Base-by-base conservation (phyloP, 2,888 invertebrate species). In the Tenthredo notha region DNA sequence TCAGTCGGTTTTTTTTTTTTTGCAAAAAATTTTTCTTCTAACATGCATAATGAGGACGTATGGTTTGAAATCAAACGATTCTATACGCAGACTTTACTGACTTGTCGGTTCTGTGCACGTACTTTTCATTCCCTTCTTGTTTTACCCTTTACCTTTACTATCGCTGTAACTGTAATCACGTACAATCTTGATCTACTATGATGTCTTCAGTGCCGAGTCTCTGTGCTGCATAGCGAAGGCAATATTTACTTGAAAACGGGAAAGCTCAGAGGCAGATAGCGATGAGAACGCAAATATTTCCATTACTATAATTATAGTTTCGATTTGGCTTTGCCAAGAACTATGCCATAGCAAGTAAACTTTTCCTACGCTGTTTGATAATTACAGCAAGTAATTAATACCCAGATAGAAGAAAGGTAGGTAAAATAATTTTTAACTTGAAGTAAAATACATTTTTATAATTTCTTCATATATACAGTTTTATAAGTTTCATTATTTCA, bases 281-380 rank as follows among this genome's bases (percentile, higher is more conserved):
- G 50, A 12, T 29, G 70, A 83, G 33, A 83, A 47, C 25, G 82
- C 65, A 83, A 83, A 83, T 70, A 83, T 83, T 83, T 70, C 70
- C 83, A 83, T 83, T 83, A 67, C 83, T 43, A 50, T 83, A 83
- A 83, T 83, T 83, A 83, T 70, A 67, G 83, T 65, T 83, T 83
- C 83, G 47, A 83, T 70, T 83, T 70, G 47, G 67, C 25, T 83
- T 43, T 83, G 33, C 82, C 82, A 40, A 25, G 40, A 40, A 58
- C 82, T 67, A 21, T 67, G 2, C 18, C 4, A 65, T 67, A 33
- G 29, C 47, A 25, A 67, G 29, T 61, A 37, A 37, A 67, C 25
- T 70, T n/a, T 18, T 50, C 6, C 33, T 29, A 29, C 67, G 29
- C 83, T 67, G 29, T 47, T 83, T 61, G 83, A 83, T 83, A 80